phyloP scores from a whole-genome alignment of 2,797 vertebrate species.

The Galagoides demidoff region DNA sequence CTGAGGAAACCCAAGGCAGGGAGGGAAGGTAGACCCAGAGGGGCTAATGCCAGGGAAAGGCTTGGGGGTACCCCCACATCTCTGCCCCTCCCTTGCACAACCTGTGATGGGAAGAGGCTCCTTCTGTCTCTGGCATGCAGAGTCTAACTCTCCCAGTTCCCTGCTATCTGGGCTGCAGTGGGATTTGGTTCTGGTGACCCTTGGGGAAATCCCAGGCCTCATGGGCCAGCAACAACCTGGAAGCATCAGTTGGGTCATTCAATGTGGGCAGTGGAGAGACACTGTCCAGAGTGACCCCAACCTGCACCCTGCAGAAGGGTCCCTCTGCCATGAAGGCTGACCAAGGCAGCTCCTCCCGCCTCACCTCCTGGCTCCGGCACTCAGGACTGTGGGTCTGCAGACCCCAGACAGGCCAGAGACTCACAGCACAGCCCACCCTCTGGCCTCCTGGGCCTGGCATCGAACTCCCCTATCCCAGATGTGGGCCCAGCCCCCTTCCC shows the following conservation, averaged over 20 bases:
- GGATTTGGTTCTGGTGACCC: background rate
- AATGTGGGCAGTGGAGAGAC: no score
- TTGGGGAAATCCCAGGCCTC: no score
- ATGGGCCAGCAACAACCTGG: background rate
- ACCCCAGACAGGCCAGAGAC: background rate
- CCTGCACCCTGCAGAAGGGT: background rate
- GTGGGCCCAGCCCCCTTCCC: background rate
- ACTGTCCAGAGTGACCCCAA: background rate
- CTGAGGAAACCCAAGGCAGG: background rate
- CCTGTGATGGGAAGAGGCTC: background rate
- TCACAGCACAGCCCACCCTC: background rate
- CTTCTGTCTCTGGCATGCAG: background rate
- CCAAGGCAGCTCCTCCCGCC: background rate
- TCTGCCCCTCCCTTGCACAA: no score
- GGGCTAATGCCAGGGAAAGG: no score
- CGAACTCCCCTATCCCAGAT: background rate
- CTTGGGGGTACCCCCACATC: no score
- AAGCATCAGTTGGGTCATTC: background rate
- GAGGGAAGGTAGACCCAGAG: background rate
- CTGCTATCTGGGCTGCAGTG: background rate
- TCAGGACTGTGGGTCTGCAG: background rate
- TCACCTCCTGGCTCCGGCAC: background rate
- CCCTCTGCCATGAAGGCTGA: background rate
- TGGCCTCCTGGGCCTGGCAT: background rate
- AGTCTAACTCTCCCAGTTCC: background rate